Evolutionary conservation across 2,797 vertebrate species (phyloP).

Genomic region (Podarcis siculus): DNA sequence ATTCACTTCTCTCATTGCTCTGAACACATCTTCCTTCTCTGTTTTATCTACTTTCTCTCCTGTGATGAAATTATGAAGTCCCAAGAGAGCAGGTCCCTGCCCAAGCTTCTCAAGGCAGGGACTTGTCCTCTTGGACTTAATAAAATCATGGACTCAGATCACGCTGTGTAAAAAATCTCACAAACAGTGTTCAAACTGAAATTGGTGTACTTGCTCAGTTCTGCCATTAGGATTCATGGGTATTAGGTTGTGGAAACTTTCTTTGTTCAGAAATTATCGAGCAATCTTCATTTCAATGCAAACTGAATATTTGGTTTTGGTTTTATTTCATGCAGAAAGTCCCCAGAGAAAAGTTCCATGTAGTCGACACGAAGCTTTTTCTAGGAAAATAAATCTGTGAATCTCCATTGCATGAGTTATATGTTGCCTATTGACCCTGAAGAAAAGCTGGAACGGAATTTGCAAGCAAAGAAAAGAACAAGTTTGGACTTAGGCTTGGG

Average conservation of each 20-base stretch:
- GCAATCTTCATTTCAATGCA: neutral
- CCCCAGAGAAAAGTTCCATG: slow-evolving; percentile 64
- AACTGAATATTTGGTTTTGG: slow-evolving; percentile 41
- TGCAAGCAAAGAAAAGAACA: slow-evolving; percentile 84
- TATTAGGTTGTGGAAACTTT: neutral
- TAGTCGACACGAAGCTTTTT: slow-evolving; percentile 72
- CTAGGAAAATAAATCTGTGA: slow-evolving; percentile 65
- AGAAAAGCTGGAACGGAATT: slow-evolving; percentile 84
- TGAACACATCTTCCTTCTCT: neutral
- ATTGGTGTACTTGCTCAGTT: neutral
- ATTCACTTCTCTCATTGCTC: neutral
- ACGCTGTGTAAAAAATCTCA: neutral
- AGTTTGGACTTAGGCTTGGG: slow-evolving; percentile 86
- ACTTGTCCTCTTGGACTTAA: neutral
- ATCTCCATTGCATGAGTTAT: slow-evolving; percentile 72
- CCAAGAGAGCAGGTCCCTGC: too few species aligned
- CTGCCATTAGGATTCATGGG: neutral
- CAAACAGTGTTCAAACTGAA: neutral
- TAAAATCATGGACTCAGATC: neutral
- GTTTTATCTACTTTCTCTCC: neutral
- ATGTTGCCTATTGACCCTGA: slow-evolving; percentile 72
- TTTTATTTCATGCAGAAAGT: slow-evolving; percentile 71
- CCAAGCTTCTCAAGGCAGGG: neutral
- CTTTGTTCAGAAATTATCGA: neutral
- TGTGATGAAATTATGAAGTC: neutral